A percentile compares a stretch with the other conserved stretches of the same genome.
These are phyloP conservation scores for Sternarchorhynchus goeldii DNA, from an alignment of 2,797 vertebrate species.

Conservation along the genomic window DNA sequence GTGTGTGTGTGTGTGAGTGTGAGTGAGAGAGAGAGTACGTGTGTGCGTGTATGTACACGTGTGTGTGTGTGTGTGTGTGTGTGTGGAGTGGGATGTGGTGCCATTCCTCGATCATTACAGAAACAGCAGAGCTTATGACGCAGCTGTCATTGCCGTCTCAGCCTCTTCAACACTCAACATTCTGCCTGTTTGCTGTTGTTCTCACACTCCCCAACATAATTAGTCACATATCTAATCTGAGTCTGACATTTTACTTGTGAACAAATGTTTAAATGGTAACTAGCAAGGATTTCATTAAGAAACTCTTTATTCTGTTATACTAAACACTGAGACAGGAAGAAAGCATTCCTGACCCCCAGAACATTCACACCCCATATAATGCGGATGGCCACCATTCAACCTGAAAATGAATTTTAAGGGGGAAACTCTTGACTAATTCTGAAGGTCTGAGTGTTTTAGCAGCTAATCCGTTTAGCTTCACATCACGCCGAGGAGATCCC, in stretches of 20 bases:
- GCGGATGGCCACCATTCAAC: slow-evolving; percentile 63
- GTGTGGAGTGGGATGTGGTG: slow-evolving; percentile 15
- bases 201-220: slow-evolving; percentile 9
- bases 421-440: slow-evolving; percentile 66
- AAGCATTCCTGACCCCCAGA: background rate
- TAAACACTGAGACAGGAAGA: background rate
- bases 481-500: background rate
- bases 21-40: too few relatives aligned
- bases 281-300: background rate
- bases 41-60: slow-evolving; percentile 29
- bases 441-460: slow-evolving; percentile 55
- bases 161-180: slow-evolving; percentile 13
- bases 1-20: slow-evolving; percentile 2
- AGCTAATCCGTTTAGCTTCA: slow-evolving; percentile 37
- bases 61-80: slow-evolving; percentile 35
- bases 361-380: slow-evolving; percentile 58
- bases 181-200: background rate
- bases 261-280: slow-evolving; percentile 24
- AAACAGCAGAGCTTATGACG: slow-evolving; percentile 52
- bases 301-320: background rate
- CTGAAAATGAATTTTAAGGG: slow-evolving; percentile 72
- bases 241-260: background rate
- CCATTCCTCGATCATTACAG: slow-evolving; percentile 57
- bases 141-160: slow-evolving; percentile 51
- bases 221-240: slow-evolving; percentile 32